A percentile compares a stretch with the other conserved stretches of the same genome.
These are phyloP conservation scores for Acrocephalus arundinaceus DNA, from an alignment of 2,113 vertebrate species.

Conservation along the genomic window DNA sequence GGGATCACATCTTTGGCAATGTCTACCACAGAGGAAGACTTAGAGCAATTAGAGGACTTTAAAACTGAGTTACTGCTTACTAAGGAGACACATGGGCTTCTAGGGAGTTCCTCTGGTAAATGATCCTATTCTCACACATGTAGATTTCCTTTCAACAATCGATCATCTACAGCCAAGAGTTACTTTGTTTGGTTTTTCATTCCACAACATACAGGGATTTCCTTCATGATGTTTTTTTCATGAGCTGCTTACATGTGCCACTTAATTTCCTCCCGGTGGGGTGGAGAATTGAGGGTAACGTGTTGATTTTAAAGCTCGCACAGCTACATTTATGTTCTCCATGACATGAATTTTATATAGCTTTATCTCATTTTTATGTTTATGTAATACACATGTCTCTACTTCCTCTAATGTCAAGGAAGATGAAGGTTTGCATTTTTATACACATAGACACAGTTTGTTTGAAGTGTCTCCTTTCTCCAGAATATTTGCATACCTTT, in stretches of 20 bases:
- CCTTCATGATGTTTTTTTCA: neutral
- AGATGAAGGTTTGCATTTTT: conserved; percentile 5
- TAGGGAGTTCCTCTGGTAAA: neutral
- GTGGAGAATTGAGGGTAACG: neutral
- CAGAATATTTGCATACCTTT: neutral
- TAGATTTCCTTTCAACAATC: neutral
- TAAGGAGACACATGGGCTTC: neutral
- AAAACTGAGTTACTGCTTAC: neutral
- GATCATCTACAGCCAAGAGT: accelerated
- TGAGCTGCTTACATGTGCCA: neutral
- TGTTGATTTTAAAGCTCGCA: conserved; percentile 42
- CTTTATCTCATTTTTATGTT: conserved; percentile 29
- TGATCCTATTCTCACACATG: neutral
- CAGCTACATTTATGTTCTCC: conserved; percentile 7
- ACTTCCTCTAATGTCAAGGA: conserved; percentile 43
- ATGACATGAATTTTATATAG: neutral
- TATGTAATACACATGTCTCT: conserved; percentile 20
- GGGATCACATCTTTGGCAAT: neutral
- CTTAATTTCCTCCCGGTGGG: neutral
- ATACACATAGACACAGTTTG: neutral
- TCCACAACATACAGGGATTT: neutral
- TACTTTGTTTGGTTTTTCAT: neutral
- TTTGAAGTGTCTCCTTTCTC: neutral
- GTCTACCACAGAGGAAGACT: neutral
- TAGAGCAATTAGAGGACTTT: neutral